Percentiles rank a stretch among this genome's conserved stretches.
These are phyloP conservation scores for Turdus rufiventris DNA, from an alignment of 2,113 vertebrate genomes.

Conservation along the genomic window DNA sequence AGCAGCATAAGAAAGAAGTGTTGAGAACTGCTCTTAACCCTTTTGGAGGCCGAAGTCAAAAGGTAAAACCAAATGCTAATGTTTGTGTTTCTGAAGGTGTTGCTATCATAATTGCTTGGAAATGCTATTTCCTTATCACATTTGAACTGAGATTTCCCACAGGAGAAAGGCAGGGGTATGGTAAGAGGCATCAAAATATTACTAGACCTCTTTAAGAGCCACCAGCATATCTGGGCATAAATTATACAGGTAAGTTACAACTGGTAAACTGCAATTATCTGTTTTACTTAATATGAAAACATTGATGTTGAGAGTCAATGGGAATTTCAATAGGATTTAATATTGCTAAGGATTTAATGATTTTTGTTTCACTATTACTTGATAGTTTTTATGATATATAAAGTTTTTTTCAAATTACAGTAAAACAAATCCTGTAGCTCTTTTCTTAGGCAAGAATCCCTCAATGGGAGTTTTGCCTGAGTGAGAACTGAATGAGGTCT, in stretches of 20 bases:
- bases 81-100: neutral
- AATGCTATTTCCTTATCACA: neutral
- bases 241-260: conserved; percentile 33
- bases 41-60: conserved; percentile 58
- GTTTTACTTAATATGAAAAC: conserved; percentile 54
- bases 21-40: conserved; percentile 67
- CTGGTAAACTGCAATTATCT: conserved; percentile 24
- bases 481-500: conserved; percentile 66
- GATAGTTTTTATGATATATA: conserved; percentile 58
- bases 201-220: conserved; percentile 33
- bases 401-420: conserved; percentile 62
- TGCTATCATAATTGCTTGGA: neutral
- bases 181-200: neutral
- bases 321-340: conserved; percentile 54
- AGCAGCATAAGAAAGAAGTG: conserved; percentile 67
- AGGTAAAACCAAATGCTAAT: conserved; percentile 58
- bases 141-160: conserved; percentile 17
- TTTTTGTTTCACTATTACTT: conserved; percentile 58
- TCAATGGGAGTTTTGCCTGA: conserved; percentile 67
- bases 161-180: neutral
- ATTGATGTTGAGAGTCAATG: conserved; percentile 30
- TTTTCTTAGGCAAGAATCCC: conserved; percentile 48
- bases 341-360: conserved; percentile 55
- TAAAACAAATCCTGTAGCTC: conserved; percentile 62
- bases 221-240: conserved; percentile 17